Base-by-base conservation (phyloP, 2,888 invertebrate genomes). In the Ganaspis brasiliensis region DNA sequence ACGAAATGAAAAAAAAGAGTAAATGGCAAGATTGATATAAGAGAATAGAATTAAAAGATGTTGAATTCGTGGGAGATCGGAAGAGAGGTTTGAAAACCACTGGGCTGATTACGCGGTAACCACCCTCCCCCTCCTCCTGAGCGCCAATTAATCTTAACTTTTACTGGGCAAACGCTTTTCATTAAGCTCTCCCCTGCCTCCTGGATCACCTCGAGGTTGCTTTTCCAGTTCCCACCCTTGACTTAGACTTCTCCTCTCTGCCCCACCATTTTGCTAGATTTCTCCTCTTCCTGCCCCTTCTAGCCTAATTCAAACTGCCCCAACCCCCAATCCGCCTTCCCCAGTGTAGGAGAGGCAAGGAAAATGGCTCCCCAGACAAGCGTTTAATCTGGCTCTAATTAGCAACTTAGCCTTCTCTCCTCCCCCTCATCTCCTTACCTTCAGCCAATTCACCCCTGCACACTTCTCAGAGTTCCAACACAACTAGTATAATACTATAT, bases 361-460 rank as follows among this genome's bases (percentile, higher is more conserved):
- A 89, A 89, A 93, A 93, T 93, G 93, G 92, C 92, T 93, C 93
- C 93, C 93, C 92, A 92, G 93, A 93, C 93, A 93, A 93, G 93
- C 93, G 93, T 93, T 93, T 93, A 93, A 93, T 93, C 93, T 93
- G 93, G 93, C 92, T 93, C 93, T 93, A 93, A 93, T 93, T 93
- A 93, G 93, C 93, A 93, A 93, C 90, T 91, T 90, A 90, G 87
- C 87, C 89, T 87, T 93, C 89, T 86, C 93, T 93, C 78, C 75
- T 79, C 80, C 83, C 81, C 78, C 76, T 74, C 40, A 40, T 45
- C 67, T 24, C 61, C 61, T 63, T 63, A 19, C 37, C 61, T 14
- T 63, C 40, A 40, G 24, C 67, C 67, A 67, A 67, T 67, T 67
- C 45, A 67, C 67, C 67, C 37, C 63, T 67, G 56, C 56, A 67